These are phyloP conservation scores for Sphecodes monilicornis DNA, from an alignment of 2,888 invertebrate species.

Conservation along the genomic window DNA sequence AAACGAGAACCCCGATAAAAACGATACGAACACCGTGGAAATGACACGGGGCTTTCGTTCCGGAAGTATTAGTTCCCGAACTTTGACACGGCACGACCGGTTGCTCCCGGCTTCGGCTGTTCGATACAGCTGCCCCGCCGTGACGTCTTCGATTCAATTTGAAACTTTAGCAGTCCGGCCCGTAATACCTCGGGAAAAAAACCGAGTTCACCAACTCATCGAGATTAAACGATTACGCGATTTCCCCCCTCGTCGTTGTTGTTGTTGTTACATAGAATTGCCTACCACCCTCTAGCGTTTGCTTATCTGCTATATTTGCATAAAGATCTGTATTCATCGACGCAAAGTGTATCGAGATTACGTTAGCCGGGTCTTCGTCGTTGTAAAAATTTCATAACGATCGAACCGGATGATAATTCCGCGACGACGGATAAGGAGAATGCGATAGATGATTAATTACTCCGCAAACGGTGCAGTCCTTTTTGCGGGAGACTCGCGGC, in stretches of 20 bases:
- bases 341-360: background rate
- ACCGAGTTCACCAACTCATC: background rate
- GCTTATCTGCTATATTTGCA: background rate
- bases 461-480: slow-evolving; percentile 18
- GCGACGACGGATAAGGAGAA: slow-evolving; percentile 1
- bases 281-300: background rate
- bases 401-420: slow-evolving; percentile 27
- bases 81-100: slow-evolving; percentile 1
- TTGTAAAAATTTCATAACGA: slow-evolving; percentile 26
- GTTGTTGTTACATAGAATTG: background rate
- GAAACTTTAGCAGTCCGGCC: background rate
- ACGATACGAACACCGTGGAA: slow-evolving; percentile 39
- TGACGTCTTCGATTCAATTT: slow-evolving; percentile 15
- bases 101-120: background rate
- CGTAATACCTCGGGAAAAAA: background rate
- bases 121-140: background rate
- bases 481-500: slow-evolving; percentile 1
- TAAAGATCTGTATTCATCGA: slow-evolving; percentile 15
- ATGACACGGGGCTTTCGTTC: slow-evolving; percentile 36
- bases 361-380: background rate
- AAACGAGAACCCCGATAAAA: slow-evolving; percentile 63
- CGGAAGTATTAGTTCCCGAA: slow-evolving; percentile 18
- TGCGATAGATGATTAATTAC: slow-evolving; percentile 44
- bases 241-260: background rate
- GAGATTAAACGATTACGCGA: slow-evolving; percentile 8